These are phyloP conservation scores for Drosophila willistoni DNA, from an alignment of 1,140 invertebrate species.

Conservation along the genomic window DNA sequence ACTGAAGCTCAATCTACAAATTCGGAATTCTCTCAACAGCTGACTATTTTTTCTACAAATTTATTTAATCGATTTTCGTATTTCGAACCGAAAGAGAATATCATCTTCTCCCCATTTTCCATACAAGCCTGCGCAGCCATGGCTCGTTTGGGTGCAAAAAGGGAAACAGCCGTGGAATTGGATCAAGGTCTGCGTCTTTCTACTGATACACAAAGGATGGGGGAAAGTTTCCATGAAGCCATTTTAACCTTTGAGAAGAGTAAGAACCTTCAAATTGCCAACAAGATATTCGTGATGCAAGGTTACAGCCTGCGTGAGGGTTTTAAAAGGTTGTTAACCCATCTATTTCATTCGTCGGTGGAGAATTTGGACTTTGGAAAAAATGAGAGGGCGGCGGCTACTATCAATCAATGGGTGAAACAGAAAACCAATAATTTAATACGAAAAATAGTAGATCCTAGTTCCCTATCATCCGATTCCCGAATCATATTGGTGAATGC, in stretches of 20 bases:
- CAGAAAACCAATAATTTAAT: slow-evolving; percentile 86
- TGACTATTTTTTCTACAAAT: slow-evolving; percentile 56
- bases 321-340: slow-evolving; percentile 54
- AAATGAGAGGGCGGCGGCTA: slow-evolving; percentile 63
- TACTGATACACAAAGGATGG: slow-evolving; percentile 48
- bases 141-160: slow-evolving; percentile 84
- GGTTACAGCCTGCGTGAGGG: slow-evolving; percentile 38
- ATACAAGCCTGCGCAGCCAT: slow-evolving; percentile 85
- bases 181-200: slow-evolving; percentile 82
- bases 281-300: slow-evolving; percentile 74
- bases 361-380: slow-evolving; percentile 84
- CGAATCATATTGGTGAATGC: slow-evolving; percentile 87
- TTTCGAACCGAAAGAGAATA: slow-evolving; percentile 81
- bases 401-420: slow-evolving; percentile 86
- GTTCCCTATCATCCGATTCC: slow-evolving; percentile 63
- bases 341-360: slow-evolving; percentile 66
- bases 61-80: slow-evolving; percentile 47
- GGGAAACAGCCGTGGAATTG: slow-evolving; percentile 84
- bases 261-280: slow-evolving; percentile 67
- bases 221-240: slow-evolving; percentile 55
- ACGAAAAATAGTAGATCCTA: slow-evolving; percentile 84
- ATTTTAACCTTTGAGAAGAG: slow-evolving; percentile 61
- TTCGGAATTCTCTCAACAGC: neutral
- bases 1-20: no score
- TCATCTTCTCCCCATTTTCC: slow-evolving; percentile 74